Base-by-base conservation (phyloP, 1,140 invertebrate species). In the Euura saliciscinereae region DNA sequence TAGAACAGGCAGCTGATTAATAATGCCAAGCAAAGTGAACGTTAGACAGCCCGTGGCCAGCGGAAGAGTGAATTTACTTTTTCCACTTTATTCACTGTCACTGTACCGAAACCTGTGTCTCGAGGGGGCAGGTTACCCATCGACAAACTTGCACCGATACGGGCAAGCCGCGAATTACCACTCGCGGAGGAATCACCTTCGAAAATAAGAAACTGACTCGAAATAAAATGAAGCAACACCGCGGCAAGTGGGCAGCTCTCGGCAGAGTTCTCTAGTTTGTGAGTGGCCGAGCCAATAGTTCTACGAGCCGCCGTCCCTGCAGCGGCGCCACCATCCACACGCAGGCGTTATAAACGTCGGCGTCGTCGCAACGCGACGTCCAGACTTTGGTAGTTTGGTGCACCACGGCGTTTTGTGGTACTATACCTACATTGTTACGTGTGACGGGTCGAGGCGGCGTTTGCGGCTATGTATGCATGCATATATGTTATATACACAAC, bases 71-170 rank as follows among this genome's bases (percentile, higher is more conserved):
- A 28, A 28, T 28, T 28, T 28, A 59, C 10, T 59, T 8, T 59
- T 59, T 59, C 13, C 51, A 59, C 51, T 59, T 59, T n/a, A 59
- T 59, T 59, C 51, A 59, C 51, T 59, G 51, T 59, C 51, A 59
- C 51, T 11, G 51, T 59, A 59, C 13, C 51, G 51, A 59, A 1
- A 59, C 28, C 28, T 28, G 28, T 28, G 28, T 28, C 28, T 1
- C 28, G 28, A 28, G 28, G 28, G 28, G 28, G 28, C 28, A 28
- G 28, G 28, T 28, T 28, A 28, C 28, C 28, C 28, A 28, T 28
- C 28, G 28, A 28, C 28, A 28, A 28, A 28, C 28, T 28, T 1
- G 28, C 28, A 28, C 28, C 51, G 51, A 59, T 6, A 59, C 51
- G 51, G 51, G 2, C 2, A n/a, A 59, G 3, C 8, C 51, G 10